Evolutionary conservation across 2,797 vertebrate species (phyloP), one percentile per base, ranked within the genome.

Genomic region (Sebastes matsubarae): DNA sequence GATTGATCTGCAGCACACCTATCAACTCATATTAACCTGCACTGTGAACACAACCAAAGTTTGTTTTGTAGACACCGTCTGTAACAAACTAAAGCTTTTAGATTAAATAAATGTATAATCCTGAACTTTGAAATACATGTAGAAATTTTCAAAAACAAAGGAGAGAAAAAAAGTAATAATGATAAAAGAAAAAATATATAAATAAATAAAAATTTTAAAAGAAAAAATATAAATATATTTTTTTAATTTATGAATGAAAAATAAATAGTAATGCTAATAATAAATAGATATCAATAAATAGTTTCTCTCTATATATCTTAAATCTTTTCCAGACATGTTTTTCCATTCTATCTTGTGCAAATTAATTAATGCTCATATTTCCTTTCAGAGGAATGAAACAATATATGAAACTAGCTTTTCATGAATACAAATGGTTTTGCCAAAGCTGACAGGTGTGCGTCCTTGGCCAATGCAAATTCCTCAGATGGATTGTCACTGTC

Each of bases 1-100:
- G 70, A 83, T 58, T 58, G 80, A 79, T 83, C 72, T 71, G 66
- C 13, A n/a, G 66, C 6, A 14, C 32, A 50, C 32, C 36, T 2
- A 52, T 59, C 67, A 75, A 32, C 42, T 68, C 60, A 11, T 20
- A 61, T 52, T 8, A 70, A 81, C 68, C 74, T 65, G 72, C 42
- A 68, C 24, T 9, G 1, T 60, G 72, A 81, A 57, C 61, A 75
- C 1, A 71, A 46, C 14, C 4, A 6, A 46, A 34, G 14, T 55
- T 70, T 30, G 14, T 38, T 64, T 7, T 22, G 32, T 72, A 27
- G 68, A 22, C 7, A 34, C 30, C n/a, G 12, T 68, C 5, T 29
- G 55, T 4, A 20, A 58, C 6, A 34, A 52, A 68, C 6, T 42
- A n/a, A 59, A 24, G 42, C 25, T 55, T 60, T 50, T 1, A 32